phyloP scores from a whole-genome alignment of 2,797 vertebrate species.

The Gymnodraco acuticeps region DNA sequence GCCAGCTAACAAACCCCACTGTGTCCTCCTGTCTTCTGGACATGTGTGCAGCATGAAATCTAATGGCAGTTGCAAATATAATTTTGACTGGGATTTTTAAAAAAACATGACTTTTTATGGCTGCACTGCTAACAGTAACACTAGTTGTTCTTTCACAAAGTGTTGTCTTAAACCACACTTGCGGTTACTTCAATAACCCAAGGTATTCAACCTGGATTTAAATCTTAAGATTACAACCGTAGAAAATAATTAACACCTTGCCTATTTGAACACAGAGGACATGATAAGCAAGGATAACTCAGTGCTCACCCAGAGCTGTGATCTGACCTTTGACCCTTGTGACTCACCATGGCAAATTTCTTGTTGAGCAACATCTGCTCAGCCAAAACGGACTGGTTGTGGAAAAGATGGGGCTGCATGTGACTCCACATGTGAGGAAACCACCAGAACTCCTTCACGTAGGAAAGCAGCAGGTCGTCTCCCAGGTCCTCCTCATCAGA shows the following conservation, averaged over 20 bases:
- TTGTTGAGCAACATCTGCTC: constrained; percentile 99
- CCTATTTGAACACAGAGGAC: constrained; percentile 6
- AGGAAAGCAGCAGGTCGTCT: constrained; percentile 95
- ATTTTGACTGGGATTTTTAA: not conserved
- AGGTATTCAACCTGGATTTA: not conserved
- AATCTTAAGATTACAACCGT: not conserved
- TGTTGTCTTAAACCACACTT: constrained; percentile 1
- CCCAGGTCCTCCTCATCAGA: constrained; percentile 97
- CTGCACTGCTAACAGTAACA: constrained; percentile 1
- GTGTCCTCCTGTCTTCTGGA: not conserved
- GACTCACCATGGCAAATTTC: constrained; percentile 97
- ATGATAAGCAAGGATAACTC: constrained; percentile 1
- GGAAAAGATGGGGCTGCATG: constrained; percentile 97
- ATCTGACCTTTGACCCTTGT: constrained; percentile 27
- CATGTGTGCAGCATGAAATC: constrained; percentile 4
- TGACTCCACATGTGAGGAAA: constrained; percentile 97
- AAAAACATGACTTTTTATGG: not conserved
- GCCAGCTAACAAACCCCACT: not conserved
- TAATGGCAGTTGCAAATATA: not conserved
- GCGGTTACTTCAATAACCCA: constrained; percentile 6
- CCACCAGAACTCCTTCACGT: constrained; percentile 97
- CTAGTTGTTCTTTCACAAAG: constrained; percentile 1
- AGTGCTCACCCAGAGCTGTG: constrained; percentile 41
- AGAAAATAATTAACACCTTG: not conserved
- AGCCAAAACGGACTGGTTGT: constrained; percentile 96